Evolutionary conservation across 2,113 vertebrate species (phyloP).

Genomic region (Azemiops feae): DNA sequence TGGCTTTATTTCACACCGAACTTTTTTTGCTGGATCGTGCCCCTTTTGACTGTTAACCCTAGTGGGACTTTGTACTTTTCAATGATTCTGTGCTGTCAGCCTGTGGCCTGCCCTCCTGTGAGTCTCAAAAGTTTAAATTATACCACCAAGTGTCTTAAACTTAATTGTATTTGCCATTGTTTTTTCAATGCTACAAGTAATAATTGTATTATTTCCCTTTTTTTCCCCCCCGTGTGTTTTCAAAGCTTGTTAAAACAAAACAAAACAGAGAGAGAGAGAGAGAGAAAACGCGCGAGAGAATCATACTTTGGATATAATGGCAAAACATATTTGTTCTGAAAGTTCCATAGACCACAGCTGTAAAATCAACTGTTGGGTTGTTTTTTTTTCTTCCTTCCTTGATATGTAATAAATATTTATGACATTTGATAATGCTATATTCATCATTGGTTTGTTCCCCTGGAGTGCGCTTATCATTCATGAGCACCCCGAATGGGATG

Average conservation of each 20-base stretch:
- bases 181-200: constrained; percentile 85
- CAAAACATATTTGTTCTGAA: constrained; percentile 52
- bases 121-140: constrained; percentile 73
- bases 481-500: not conserved
- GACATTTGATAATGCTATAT: constrained; percentile 64
- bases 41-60: constrained; percentile 26
- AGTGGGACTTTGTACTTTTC: constrained; percentile 72
- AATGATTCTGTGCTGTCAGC: constrained; percentile 80
- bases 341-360: constrained; percentile 84
- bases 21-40: constrained; percentile 9
- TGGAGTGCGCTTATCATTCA: not conserved
- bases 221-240: constrained; percentile 71
- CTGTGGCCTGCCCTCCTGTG: constrained; percentile 81
- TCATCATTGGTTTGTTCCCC: not conserved
- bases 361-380: constrained; percentile 74
- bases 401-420: constrained; percentile 90
- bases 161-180: constrained; percentile 84
- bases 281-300: constrained; percentile 40
- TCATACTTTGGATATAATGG: constrained; percentile 74
- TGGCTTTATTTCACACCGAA: not conserved
- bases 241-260: constrained; percentile 77
- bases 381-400: constrained; percentile 58
- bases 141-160: constrained; percentile 90
- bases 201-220: constrained; percentile 74
- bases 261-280: constrained; percentile 30